These are phyloP conservation scores for Drosophila lowei DNA, from an alignment of 1,140 invertebrate genomes.

Conservation along the genomic window DNA sequence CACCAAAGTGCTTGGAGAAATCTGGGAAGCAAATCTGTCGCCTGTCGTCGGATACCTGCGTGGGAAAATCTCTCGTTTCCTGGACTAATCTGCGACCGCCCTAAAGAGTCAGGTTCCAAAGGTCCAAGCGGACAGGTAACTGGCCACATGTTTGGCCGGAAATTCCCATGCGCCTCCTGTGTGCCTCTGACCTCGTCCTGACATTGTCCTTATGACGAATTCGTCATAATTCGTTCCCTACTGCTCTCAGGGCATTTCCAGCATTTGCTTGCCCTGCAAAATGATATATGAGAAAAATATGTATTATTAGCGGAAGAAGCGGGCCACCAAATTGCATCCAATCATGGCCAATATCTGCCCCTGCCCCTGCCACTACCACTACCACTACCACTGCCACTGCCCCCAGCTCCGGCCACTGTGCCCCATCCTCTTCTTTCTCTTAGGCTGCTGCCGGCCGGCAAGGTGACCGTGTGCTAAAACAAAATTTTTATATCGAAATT, in stretches of 20 bases:
- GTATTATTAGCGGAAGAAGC: constrained; percentile 55
- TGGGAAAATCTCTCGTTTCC: constrained; percentile 50
- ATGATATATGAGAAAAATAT: constrained; percentile 44
- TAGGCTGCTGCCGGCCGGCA: constrained; percentile 59
- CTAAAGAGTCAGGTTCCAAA: constrained; percentile 37
- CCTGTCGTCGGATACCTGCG: constrained; percentile 43
- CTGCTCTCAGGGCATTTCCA: constrained; percentile 63
- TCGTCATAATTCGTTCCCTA: constrained; percentile 64
- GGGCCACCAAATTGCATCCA: constrained; percentile 61
- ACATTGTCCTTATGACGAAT: constrained; percentile 64
- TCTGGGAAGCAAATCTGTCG: constrained; percentile 16
- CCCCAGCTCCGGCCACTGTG: constrained; percentile 28
- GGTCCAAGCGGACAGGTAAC: constrained; percentile 20
- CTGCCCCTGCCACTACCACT: constrained; percentile 25
- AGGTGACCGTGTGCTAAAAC: constrained; percentile 74
- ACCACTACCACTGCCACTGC: constrained; percentile 2
- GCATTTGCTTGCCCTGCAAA: constrained; percentile 19
- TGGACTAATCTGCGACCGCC: constrained; percentile 44
- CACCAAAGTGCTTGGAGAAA: constrained; percentile 51
- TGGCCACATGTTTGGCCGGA: constrained; percentile 65
- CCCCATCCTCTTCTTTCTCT: constrained; percentile 4
- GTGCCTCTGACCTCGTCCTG: constrained; percentile 32
- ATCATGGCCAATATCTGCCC: constrained; percentile 27
- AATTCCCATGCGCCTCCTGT: constrained; percentile 47
- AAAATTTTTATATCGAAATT: constrained; percentile 68